A percentile compares a stretch with the other conserved stretches of the same genome.
Conservation (phyloP, 2,888 invertebrate genomes). For the Plebejus anna region DNA sequence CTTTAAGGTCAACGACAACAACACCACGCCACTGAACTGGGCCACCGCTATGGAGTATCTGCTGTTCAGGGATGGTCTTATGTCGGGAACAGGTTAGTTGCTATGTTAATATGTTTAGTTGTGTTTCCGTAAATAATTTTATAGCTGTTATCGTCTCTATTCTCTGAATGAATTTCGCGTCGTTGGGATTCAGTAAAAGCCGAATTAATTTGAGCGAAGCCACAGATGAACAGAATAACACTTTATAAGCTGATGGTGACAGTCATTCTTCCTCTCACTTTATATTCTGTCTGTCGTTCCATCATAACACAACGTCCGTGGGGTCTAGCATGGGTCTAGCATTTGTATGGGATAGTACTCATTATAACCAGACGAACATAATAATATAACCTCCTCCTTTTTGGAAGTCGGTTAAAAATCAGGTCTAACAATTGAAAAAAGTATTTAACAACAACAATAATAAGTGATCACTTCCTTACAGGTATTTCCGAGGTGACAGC, state of each 20-base stretch:
- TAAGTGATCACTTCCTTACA: conserved; percentile 43
- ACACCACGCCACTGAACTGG: conserved; percentile 93
- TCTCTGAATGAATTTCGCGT: not conserved
- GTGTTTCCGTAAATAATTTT: not conserved
- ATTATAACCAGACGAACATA: too few relatives aligned
- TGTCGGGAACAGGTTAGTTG: conserved; percentile 89
- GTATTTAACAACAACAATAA: not conserved
- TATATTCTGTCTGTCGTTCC: too few relatives aligned
- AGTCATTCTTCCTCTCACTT: too few relatives aligned
- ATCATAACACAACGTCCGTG: too few relatives aligned
- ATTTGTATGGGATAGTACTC: too few relatives aligned
- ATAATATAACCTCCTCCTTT: too few relatives aligned
- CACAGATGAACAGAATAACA: too few relatives aligned
- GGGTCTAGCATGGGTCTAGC: too few relatives aligned
- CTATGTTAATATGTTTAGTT: not conserved
- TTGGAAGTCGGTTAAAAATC: not conserved
- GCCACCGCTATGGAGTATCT: conserved; percentile 95
- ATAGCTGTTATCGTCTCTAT: not conserved
- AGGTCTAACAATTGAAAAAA: not conserved
- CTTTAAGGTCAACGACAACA: conserved; percentile 90
- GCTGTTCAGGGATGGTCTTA: conserved; percentile 91
- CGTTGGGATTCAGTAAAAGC: too few relatives aligned
- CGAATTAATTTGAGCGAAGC: too few relatives aligned
- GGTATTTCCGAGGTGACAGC: conserved; percentile 92
- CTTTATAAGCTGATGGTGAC: too few relatives aligned